A percentile compares a stretch with the other conserved stretches of the same genome.
phyloP scores from a whole-genome alignment of 2,888 invertebrate genomes.

The Cerastoderma edule region DNA sequence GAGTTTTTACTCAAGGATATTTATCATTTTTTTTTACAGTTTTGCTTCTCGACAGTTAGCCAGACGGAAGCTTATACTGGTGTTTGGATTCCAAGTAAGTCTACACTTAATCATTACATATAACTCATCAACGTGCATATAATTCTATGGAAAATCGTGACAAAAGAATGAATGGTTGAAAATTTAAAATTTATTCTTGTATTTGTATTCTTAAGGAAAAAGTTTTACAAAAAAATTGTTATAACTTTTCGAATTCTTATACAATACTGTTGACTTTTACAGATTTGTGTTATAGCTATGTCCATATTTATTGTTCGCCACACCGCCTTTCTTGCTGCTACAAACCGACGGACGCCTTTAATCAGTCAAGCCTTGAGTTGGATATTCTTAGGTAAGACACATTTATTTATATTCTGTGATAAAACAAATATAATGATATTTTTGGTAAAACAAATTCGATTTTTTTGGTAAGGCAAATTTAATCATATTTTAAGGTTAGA shows the following conservation, averaged over 20 bases:
- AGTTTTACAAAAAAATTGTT: background rate
- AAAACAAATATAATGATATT: no score
- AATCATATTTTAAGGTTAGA: no score
- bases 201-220: background rate
- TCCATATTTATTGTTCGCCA: conserved; percentile 54
- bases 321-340: conserved; percentile 55
- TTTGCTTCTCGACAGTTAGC: conserved; percentile 52
- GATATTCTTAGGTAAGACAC: conserved; percentile 52
- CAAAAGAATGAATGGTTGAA: no score
- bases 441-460: no score
- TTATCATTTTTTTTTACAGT: conserved; percentile 35
- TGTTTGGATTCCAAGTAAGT: conserved; percentile 59
- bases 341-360: conserved; percentile 51
- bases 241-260: background rate
- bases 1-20: no score
- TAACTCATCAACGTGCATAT: no score
- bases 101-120: background rate
- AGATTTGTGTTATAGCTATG: conserved; percentile 49
- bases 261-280: conserved; percentile 6
- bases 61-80: conserved; percentile 47
- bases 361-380: conserved; percentile 53
- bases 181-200: background rate
- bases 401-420: no score
- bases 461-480: no score
- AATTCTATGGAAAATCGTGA: no score